Evolutionary conservation across 2,888 invertebrate species (phyloP).

Genomic region (Polietes domitor): DNA sequence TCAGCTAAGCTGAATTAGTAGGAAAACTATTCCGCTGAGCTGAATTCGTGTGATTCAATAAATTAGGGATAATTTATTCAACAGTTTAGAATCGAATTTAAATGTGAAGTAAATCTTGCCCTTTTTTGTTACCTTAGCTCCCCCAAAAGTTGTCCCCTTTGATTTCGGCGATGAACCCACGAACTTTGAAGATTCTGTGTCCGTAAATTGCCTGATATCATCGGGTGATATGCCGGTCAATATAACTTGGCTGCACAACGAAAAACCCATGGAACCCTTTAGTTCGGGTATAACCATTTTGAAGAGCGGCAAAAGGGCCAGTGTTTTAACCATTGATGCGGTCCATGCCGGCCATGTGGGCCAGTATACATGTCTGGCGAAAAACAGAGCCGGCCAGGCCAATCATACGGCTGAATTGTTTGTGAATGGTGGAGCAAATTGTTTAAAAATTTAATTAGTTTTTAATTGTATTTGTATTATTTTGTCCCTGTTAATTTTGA

Average conservation of each 20-base stretch:
- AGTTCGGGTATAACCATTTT: constrained; percentile 82
- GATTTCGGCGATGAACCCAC: constrained; percentile 87
- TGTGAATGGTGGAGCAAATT: constrained; percentile 83
- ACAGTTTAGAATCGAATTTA: too few species aligned
- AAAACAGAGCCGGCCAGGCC: constrained; percentile 83
- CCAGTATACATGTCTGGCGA: constrained; percentile 87
- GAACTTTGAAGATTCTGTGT: constrained; percentile 87
- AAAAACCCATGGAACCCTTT: constrained; percentile 75
- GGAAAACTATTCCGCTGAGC: not conserved
- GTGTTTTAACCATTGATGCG: constrained; percentile 85
- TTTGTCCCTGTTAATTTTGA: constrained; percentile 38
- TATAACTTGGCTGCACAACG: constrained; percentile 86
- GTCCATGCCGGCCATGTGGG: constrained; percentile 87
- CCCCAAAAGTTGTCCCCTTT: constrained; percentile 89
- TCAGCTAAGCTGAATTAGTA: not conserved
- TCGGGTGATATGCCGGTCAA: constrained; percentile 86
- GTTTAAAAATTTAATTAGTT: constrained; percentile 9
- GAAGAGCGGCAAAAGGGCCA: constrained; percentile 84
- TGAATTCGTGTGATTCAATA: too few species aligned
- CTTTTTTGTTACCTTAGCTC: constrained; percentile 82
- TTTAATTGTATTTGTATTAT: constrained; percentile 15
- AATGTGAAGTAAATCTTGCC: not conserved
- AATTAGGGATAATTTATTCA: too few species aligned
- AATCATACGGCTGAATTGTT: constrained; percentile 84
- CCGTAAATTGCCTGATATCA: constrained; percentile 86